Conservation (phyloP, 2,888 invertebrate species). For the Koerneria pararmatus region DNA sequence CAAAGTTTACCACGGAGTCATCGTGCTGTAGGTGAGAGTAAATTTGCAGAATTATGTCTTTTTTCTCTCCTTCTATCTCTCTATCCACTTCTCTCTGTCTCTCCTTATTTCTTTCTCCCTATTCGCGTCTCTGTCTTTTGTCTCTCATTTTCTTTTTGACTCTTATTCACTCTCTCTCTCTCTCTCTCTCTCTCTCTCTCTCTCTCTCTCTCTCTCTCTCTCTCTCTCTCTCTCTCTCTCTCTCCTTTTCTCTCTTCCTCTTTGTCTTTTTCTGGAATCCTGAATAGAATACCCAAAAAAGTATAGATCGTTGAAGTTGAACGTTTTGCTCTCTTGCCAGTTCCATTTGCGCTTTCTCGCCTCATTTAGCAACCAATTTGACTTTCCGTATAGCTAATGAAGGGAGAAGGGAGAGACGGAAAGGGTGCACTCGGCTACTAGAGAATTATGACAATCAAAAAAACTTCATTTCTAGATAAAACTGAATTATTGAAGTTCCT, state of each 20-base stretch:
- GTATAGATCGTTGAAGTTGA: background rate
- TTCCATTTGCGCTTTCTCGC: background rate
- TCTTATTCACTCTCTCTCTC: slow-evolving; percentile 7
- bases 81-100: background rate
- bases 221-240: slow-evolving; percentile 11
- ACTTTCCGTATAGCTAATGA: no score
- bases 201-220: slow-evolving; percentile 14
- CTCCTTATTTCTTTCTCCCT: background rate
- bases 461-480: no score
- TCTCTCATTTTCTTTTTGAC: background rate
- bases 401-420: no score
- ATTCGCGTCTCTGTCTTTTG: background rate
- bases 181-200: slow-evolving; percentile 13
- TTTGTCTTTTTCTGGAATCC: background rate
- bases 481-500: no score
- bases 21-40: background rate
- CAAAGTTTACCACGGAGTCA: background rate
- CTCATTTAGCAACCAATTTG: no score
- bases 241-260: slow-evolving; percentile 13
- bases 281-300: background rate
- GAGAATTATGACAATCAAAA: no score
- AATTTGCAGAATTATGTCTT: no score
- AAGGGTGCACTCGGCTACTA: no score
- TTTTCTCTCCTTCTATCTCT: background rate
- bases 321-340: background rate